Percentiles rank a stretch among this genome's conserved stretches.
Evolutionary conservation across 2,888 invertebrate genomes (phyloP).

Genomic region (Agrotis ipsilon): DNA sequence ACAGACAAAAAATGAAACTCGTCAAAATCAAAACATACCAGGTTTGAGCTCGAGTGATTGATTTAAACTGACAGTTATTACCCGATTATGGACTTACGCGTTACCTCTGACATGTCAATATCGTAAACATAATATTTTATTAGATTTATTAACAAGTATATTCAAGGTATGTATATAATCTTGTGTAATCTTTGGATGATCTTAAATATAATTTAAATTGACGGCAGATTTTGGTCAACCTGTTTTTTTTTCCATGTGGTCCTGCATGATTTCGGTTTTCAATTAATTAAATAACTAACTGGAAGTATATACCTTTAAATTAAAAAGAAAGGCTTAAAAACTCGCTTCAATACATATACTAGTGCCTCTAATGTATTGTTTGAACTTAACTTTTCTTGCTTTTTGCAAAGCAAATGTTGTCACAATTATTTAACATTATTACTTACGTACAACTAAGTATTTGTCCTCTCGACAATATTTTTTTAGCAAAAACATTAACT

Average conservation of each 20-base stretch:
- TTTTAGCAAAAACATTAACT: not conserved
- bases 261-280: not conserved
- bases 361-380: not conserved
- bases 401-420: too few species aligned
- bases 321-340: not conserved
- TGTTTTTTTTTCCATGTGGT: slow-evolving; percentile 10
- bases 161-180: slow-evolving; percentile 55
- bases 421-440: too few species aligned
- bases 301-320: too few species aligned
- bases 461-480: not conserved
- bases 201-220: slow-evolving; percentile 22
- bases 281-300: not conserved
- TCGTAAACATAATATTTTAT: slow-evolving; percentile 70
- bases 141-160: slow-evolving; percentile 60
- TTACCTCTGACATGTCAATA: slow-evolving; percentile 68
- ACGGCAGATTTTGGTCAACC: slow-evolving; percentile 8
- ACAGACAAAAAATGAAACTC: slow-evolving; percentile 40
- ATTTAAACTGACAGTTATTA: slow-evolving; percentile 75
- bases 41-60: slow-evolving; percentile 62
- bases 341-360: not conserved
- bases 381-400: not conserved
- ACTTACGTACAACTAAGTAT: too few species aligned
- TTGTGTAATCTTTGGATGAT: slow-evolving; percentile 35
- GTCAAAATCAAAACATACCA: slow-evolving; percentile 41
- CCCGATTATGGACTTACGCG: slow-evolving; percentile 64